These are phyloP conservation scores for Drosophila melanica DNA, from an alignment of 1,140 invertebrate species.

Conservation along the genomic window DNA sequence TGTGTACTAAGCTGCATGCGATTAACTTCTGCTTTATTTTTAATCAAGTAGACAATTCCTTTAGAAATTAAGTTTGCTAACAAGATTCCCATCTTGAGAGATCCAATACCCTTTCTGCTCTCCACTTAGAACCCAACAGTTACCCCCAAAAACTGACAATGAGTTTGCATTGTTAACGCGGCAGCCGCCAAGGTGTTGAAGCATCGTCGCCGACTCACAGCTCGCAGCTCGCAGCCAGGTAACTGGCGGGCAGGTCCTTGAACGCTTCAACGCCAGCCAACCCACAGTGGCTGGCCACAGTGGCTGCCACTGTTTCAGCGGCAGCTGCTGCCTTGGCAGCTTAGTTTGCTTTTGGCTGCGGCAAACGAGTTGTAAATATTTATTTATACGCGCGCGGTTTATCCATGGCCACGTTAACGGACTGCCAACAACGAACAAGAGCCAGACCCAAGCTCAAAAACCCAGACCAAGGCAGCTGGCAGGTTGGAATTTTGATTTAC, in stretches of 20 bases:
- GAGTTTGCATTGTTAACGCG: conserved; percentile 78
- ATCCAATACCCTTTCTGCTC: background rate
- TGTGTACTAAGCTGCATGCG: conserved; percentile 2
- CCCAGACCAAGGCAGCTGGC: conserved; percentile 23
- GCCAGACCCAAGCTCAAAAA: conserved; percentile 1
- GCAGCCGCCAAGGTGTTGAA: conserved; percentile 64
- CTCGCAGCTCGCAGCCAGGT: conserved; percentile 33
- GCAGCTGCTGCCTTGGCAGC: conserved; percentile 31
- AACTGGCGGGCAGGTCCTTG: conserved; percentile 62
- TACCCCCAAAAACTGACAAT: conserved; percentile 67
- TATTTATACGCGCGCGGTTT: conserved; percentile 80
- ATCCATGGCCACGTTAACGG: conserved; percentile 68
- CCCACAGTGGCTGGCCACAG: conserved; percentile 28
- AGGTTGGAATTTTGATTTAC: conserved; percentile 73
- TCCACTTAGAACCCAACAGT: background rate
- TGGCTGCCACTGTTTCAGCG: conserved; percentile 12
- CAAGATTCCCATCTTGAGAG: conserved; percentile 4
- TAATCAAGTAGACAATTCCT: conserved; percentile 16
- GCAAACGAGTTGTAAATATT: conserved; percentile 83
- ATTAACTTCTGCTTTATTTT: conserved; percentile 4
- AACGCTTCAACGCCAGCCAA: conserved; percentile 64
- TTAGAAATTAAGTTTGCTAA: conserved; percentile 37
- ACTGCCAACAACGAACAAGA: conserved; percentile 33
- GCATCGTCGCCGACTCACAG: conserved; percentile 45
- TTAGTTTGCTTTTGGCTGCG: conserved; percentile 73